phyloP scores from a whole-genome alignment of 2,888 invertebrate species.

The Drosophila atripex region DNA sequence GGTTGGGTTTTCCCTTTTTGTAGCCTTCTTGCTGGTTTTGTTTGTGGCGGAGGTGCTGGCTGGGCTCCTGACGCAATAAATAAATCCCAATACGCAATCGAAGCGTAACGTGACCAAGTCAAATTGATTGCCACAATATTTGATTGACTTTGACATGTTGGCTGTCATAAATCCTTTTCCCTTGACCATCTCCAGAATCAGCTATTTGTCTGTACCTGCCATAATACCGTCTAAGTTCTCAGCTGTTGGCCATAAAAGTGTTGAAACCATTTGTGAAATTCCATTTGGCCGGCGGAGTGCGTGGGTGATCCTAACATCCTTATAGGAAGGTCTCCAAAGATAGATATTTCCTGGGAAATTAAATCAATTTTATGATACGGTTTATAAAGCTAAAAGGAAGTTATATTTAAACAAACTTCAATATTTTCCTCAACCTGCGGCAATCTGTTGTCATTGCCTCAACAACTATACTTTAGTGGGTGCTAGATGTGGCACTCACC shows the following conservation, averaged over 20 bases:
- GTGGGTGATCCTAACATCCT: background rate
- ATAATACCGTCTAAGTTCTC: constrained; percentile 21
- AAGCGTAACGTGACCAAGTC: constrained; percentile 64
- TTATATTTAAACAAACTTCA: background rate
- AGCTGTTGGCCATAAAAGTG: constrained; percentile 43
- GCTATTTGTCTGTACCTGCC: constrained; percentile 5
- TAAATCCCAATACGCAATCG: constrained; percentile 67
- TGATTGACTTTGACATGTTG: constrained; percentile 83
- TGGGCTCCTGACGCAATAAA: constrained; percentile 64
- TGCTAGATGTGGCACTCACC: constrained; percentile 70
- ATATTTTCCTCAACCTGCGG: constrained; percentile 10
- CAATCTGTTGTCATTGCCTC: constrained; percentile 58
- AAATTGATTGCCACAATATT: constrained; percentile 80
- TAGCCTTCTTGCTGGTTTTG: background rate
- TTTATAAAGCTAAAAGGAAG: background rate
- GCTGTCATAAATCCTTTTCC: constrained; percentile 75
- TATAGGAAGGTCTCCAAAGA: background rate
- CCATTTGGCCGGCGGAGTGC: background rate
- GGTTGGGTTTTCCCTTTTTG: constrained; percentile 20
- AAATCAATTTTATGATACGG: background rate
- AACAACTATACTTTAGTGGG: constrained; percentile 74
- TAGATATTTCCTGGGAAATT: background rate
- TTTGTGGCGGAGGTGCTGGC: constrained; percentile 16
- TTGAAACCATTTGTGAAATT: constrained; percentile 38
- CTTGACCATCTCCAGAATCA: constrained; percentile 12